phyloP scores from a whole-genome alignment of 2,888 invertebrate species.

The Nemotelus nigrinus region DNA sequence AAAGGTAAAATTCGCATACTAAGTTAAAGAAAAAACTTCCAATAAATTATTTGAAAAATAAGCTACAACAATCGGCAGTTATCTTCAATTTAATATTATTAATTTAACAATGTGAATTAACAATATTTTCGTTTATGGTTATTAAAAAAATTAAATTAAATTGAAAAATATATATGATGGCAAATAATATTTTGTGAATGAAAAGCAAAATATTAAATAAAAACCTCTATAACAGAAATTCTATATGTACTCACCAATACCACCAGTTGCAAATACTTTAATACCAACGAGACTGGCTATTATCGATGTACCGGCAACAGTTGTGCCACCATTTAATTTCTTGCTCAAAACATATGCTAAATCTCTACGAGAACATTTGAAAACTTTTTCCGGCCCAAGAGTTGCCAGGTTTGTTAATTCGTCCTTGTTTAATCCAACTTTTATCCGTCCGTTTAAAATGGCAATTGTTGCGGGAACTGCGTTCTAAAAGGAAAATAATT shows the following conservation, averaged over 20 bases:
- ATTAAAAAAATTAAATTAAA: too few relatives aligned
- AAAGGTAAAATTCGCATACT: neutral
- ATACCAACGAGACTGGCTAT: conserved; percentile 85
- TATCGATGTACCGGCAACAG: conserved; percentile 93
- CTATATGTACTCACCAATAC: conserved; percentile 66
- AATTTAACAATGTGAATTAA: too few relatives aligned
- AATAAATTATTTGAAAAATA: too few relatives aligned
- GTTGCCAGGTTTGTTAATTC: conserved; percentile 75
- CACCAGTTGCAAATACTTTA: conserved; percentile 93
- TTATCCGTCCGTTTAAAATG: conserved; percentile 82
- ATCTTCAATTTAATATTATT: too few relatives aligned
- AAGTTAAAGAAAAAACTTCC: conserved; percentile 2
- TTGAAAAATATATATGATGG: too few relatives aligned
- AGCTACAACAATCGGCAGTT: too few relatives aligned
- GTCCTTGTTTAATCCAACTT: conserved; percentile 76
- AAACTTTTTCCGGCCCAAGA: conserved; percentile 60
- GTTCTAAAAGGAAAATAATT: conserved; percentile 67
- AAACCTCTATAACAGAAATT: too few relatives aligned
- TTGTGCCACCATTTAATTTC: conserved; percentile 87
- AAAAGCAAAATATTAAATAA: neutral
- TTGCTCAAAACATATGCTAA: conserved; percentile 79
- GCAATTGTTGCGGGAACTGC: conserved; percentile 93
- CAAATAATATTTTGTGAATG: too few relatives aligned
- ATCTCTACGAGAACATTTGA: conserved; percentile 91
- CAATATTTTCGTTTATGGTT: too few relatives aligned